phyloP scores from a whole-genome alignment of 2,113 vertebrate species.

The Tetrax tetrax region DNA sequence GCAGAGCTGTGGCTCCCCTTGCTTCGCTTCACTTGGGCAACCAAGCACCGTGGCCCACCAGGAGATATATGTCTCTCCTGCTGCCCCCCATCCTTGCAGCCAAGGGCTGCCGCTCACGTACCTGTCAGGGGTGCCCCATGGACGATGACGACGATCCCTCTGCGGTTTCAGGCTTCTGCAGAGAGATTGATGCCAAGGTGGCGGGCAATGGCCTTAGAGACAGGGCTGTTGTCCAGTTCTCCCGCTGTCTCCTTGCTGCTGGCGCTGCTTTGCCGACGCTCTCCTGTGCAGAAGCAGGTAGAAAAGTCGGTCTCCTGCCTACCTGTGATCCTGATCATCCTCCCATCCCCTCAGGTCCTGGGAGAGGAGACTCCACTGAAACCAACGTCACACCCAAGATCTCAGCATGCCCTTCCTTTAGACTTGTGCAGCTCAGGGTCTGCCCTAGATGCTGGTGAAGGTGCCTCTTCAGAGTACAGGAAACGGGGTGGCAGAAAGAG shows the following conservation, averaged over 20 bases:
- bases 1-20: too few relatives aligned
- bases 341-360: background rate
- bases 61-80: background rate
- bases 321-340: background rate
- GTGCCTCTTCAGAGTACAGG: too few relatives aligned
- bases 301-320: background rate
- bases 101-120: slow-evolving; percentile 9
- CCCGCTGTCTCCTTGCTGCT: slow-evolving; percentile 45
- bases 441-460: background rate
- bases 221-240: slow-evolving; percentile 74
- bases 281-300: background rate
- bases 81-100: background rate
- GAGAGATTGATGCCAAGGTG: slow-evolving; percentile 75
- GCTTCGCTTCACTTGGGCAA: background rate
- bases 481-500: background rate
- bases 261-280: slow-evolving; percentile 36
- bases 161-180: slow-evolving; percentile 67
- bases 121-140: slow-evolving; percentile 86
- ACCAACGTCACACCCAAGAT: accelerated
- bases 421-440: background rate
- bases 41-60: background rate
- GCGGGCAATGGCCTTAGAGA: slow-evolving; percentile 75
- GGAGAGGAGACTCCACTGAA: background rate
- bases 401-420: background rate
- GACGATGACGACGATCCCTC: slow-evolving; percentile 83